phyloP scores from a whole-genome alignment of 1,140 invertebrate genomes.

The Ooceraea biroi region DNA sequence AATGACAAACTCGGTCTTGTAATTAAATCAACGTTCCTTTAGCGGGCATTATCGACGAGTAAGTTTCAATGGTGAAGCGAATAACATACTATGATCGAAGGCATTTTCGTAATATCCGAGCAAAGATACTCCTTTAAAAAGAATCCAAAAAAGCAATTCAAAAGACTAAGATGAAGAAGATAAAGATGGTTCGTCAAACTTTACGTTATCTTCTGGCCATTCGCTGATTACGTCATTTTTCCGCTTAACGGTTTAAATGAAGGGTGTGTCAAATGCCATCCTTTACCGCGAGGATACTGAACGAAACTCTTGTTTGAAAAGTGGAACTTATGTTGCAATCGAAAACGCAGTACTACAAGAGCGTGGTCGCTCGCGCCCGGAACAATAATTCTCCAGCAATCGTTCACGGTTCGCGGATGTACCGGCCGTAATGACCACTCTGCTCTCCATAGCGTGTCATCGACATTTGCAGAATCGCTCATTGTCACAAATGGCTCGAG shows the following conservation, averaged over 20 bases:
- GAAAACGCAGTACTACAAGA: constrained; percentile 41
- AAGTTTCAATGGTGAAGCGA: background rate
- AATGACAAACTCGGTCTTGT: background rate
- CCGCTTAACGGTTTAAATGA: background rate
- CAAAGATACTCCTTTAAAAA: background rate
- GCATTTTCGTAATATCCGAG: background rate
- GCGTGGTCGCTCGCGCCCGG: constrained; percentile 42
- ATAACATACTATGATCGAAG: background rate
- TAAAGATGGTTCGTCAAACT: background rate
- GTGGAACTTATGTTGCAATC: constrained; percentile 29
- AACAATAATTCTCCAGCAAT: constrained; percentile 54
- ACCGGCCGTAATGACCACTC: constrained; percentile 60
- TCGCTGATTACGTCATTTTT: constrained; percentile 16
- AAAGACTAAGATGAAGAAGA: too few species aligned
- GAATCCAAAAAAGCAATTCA: background rate
- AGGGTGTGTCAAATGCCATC: constrained; percentile 10
- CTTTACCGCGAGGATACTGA: background rate
- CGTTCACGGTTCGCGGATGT: constrained; percentile 59
- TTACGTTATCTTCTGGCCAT: background rate
- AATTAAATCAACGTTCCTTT: constrained; percentile 15
- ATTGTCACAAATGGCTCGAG: constrained; percentile 66
- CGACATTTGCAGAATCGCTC: constrained; percentile 71
- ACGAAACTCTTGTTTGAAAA: constrained; percentile 22
- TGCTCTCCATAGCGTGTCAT: constrained; percentile 66
- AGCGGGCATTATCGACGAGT: background rate